Evolutionary conservation across 2,113 vertebrate species (phyloP).

Genomic region (Chaenogobius annularis): DNA sequence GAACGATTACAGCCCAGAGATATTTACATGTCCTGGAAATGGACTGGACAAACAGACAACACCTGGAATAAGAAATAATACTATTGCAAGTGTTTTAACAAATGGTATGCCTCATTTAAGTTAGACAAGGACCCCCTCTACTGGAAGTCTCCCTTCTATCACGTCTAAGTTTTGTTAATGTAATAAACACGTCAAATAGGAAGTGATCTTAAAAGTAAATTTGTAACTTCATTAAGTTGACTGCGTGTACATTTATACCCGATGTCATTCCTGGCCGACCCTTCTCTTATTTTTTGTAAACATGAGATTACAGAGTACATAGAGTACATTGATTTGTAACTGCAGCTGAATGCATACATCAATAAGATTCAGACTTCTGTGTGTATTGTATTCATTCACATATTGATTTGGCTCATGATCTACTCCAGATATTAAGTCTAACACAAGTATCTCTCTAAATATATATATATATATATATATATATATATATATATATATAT

Average conservation of each 20-base stretch:
- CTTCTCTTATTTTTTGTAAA: neutral
- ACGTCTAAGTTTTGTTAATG: neutral
- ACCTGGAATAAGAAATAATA: neutral
- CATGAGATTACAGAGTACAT: neutral
- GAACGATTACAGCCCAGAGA: neutral
- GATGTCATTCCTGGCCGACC: neutral
- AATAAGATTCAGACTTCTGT: neutral
- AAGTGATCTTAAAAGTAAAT: neutral
- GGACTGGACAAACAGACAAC: neutral
- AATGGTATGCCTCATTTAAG: neutral
- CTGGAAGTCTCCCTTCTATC: neutral
- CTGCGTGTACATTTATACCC: neutral
- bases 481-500: too few species aligned
- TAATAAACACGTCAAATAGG: neutral
- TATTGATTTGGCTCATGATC: neutral
- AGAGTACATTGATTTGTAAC: neutral
- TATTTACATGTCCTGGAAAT: slow-evolving; percentile 4
- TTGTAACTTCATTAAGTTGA: neutral
- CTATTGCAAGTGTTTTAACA: neutral
- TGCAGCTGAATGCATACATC: neutral
- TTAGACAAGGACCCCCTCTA: neutral
- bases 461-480: too few species aligned
- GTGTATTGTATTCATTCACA: neutral
- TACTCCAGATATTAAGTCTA: neutral
- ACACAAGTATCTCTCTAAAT: too few species aligned